Evolutionary conservation across 2,888 invertebrate genomes (phyloP), one percentile per base, ranked within the genome.

Genomic region (Boloria selene): DNA sequence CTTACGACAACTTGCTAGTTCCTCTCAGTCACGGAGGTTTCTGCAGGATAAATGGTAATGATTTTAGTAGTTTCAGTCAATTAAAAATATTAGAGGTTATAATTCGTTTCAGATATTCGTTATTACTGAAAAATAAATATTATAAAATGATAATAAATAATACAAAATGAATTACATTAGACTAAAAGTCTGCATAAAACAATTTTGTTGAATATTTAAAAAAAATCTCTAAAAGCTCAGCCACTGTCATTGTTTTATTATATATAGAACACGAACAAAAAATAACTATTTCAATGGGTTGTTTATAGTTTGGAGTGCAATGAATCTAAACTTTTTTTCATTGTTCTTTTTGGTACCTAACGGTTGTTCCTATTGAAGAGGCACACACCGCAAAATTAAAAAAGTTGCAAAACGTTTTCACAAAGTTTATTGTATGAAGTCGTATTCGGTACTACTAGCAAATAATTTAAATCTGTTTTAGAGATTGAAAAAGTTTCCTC

Each of bases 261-360:
- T 56, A 45, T 45, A 56, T 16, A 16, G 45, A 16, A 16, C 26
- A 56, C 45, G 45, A 44, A 56, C 45, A 56, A 56, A 56, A 56
- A 56, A 56, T n/a, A 45, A 6, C 56, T n/a, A 56, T 56, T 45
- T 44, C 26, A 45, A 56, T 45, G 45, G 56, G 45, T 56, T 45
- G 56, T 49, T 49, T 17, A 17, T 49, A 49, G 59, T 16, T 50
- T 49, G 31, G 49, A 59, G 59, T 59, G 49, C 49, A 59, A 59
- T 59, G 17, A 49, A 59, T 59, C 49, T 59, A 59, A 59, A 50
- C 49, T 49, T 59, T 59, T 55, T 49, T 49, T 31, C 59, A 59
- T 59, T 59, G 49, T 59, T 49, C 49, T 2, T 13, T 31, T n/a
- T 5, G 59, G 49, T 49, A n/a, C n/a, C n/a, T n/a, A 59, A 59